These are phyloP conservation scores for Amblyteles armatorius DNA, from an alignment of 2,888 invertebrate species.

Conservation along the genomic window DNA sequence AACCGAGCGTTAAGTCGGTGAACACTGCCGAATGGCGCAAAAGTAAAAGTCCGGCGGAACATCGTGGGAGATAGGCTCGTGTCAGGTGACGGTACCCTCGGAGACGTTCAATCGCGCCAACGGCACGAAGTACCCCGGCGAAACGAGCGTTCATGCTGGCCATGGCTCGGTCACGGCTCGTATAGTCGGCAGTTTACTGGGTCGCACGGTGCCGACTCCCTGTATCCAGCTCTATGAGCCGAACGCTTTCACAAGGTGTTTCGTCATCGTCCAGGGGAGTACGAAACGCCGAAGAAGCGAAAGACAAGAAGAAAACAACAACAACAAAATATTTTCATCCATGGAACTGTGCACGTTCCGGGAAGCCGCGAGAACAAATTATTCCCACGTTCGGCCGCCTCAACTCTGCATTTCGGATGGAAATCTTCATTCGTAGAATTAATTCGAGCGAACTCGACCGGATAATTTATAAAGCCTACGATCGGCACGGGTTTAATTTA, in stretches of 20 bases:
- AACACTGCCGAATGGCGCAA: not conserved
- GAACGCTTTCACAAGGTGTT: slow-evolving; percentile 60
- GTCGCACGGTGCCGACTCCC: slow-evolving; percentile 34
- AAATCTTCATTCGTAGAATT: not conserved
- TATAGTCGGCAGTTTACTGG: slow-evolving; percentile 55
- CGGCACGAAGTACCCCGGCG: not conserved
- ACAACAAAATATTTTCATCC: slow-evolving; percentile 2
- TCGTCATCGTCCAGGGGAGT: slow-evolving; percentile 46
- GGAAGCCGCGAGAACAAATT: slow-evolving; percentile 15
- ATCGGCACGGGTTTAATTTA: not conserved
- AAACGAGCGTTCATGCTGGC: slow-evolving; percentile 43
- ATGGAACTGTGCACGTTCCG: not conserved
- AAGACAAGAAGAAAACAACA: slow-evolving; percentile 4
- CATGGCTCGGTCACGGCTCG: slow-evolving; percentile 60
- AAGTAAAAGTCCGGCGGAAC: slow-evolving; percentile 26
- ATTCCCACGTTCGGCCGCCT: slow-evolving; percentile 21
- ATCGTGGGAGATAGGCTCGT: slow-evolving; percentile 20
- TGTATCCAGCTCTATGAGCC: slow-evolving; percentile 27
- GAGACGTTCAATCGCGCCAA: too few species aligned
- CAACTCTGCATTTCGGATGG: not conserved
- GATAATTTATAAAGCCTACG: not conserved
- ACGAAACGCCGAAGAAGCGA: slow-evolving; percentile 9
- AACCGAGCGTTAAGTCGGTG: not conserved
- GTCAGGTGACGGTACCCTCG: slow-evolving; percentile 27
- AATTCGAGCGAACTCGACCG: not conserved